Evolutionary conservation across 2,888 invertebrate species (phyloP).

Genomic region (Agrenia bidenticulata): DNA sequence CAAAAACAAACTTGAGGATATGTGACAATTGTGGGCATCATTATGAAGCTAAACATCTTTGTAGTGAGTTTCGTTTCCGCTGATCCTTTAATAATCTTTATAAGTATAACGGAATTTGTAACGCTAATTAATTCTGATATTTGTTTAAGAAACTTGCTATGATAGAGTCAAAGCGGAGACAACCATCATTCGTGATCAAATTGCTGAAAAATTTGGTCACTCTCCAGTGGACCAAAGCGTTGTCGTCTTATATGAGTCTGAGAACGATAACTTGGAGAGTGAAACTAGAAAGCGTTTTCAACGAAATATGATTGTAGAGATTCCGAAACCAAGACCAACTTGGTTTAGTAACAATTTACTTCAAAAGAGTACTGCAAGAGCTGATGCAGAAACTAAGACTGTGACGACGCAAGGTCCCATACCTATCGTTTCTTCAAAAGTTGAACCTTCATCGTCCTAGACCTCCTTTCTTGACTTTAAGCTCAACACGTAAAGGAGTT

Average conservation of each 20-base stretch:
- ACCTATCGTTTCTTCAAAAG: constrained; percentile 25
- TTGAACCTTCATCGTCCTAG: constrained; percentile 25
- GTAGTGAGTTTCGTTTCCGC: constrained; percentile 65
- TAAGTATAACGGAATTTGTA: background rate
- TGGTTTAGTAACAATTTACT: constrained; percentile 87
- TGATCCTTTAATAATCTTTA: background rate
- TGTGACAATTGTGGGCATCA: constrained; percentile 83
- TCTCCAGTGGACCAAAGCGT: constrained; percentile 81
- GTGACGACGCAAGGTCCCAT: constrained; percentile 33
- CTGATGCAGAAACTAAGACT: constrained; percentile 53
- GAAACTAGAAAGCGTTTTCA: constrained; percentile 53
- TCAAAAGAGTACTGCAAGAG: constrained; percentile 72
- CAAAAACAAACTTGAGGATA: constrained; percentile 71
- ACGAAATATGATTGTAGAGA: constrained; percentile 76
- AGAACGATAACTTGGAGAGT: constrained; percentile 60
- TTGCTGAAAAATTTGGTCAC: constrained; percentile 69
- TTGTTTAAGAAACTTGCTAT: constrained; percentile 75
- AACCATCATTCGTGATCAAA: constrained; percentile 72
- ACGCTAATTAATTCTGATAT: background rate
- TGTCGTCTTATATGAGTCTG: constrained; percentile 80
- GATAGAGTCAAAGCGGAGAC: constrained; percentile 79
- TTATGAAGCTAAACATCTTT: constrained; percentile 75
- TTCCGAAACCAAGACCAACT: constrained; percentile 77
- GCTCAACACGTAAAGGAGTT: no score
- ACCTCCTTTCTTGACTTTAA: no score